phyloP scores from a whole-genome alignment of 2,888 invertebrate genomes.

The Geophilus truncorum region DNA sequence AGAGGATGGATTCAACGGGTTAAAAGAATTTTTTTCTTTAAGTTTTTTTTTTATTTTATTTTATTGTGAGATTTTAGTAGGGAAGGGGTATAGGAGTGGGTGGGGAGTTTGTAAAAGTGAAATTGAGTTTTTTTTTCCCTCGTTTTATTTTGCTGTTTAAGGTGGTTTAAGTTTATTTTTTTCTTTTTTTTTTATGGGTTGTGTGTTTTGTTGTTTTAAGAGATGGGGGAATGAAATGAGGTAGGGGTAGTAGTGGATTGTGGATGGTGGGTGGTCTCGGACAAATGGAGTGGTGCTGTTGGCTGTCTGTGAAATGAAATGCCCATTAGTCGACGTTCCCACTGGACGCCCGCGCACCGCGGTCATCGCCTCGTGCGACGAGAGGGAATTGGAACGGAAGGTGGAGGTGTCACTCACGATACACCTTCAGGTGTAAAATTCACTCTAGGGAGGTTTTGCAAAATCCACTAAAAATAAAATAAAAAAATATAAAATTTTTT shows the following conservation, averaged over 20 bases:
- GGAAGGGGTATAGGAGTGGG: neutral
- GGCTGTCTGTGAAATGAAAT: constrained; percentile 19
- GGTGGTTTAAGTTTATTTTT: neutral
- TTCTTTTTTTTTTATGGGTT: neutral
- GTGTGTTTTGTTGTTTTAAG: neutral
- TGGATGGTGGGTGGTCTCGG: neutral
- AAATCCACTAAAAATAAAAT: neutral
- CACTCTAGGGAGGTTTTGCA: neutral
- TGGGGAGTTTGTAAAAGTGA: neutral
- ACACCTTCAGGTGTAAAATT: neutral
- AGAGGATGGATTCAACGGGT: neutral
- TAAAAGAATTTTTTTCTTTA: neutral
- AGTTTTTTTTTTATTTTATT: neutral
- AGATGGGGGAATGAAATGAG: neutral
- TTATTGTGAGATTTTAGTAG: neutral
- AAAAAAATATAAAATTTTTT: neutral
- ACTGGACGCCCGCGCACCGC: neutral
- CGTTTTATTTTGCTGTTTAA: too few species aligned
- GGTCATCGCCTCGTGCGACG: neutral
- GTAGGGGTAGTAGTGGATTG: neutral
- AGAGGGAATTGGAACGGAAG: neutral
- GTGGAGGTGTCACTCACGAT: neutral
- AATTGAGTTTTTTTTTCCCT: neutral
- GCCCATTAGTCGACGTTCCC: constrained; percentile 8
- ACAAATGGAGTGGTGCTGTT: constrained; percentile 27